phyloP scores from a whole-genome alignment of 2,113 vertebrate species.

The Aegotheles bennettii region DNA sequence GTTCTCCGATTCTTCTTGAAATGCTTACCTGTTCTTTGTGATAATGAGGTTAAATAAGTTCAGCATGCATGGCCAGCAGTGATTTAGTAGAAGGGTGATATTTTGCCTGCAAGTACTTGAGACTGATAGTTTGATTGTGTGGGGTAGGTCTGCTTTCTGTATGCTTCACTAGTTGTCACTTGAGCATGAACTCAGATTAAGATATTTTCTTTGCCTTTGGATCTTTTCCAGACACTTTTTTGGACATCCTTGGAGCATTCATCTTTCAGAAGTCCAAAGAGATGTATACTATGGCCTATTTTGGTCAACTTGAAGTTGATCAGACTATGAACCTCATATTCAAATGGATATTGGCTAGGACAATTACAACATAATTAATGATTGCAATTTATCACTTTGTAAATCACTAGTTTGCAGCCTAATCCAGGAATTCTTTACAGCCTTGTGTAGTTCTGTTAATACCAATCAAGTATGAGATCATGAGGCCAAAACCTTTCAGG shows the following conservation, averaged over 20 bases:
- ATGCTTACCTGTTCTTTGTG: not conserved
- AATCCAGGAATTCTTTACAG: not conserved
- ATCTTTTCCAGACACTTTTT: conserved; percentile 20
- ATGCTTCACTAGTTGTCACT: not conserved
- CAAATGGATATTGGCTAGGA: not conserved
- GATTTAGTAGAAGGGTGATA: not conserved
- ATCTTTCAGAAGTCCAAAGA: not conserved
- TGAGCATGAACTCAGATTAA: not conserved
- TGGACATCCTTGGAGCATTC: not conserved
- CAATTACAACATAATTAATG: conserved; percentile 13
- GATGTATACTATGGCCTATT: conserved; percentile 18
- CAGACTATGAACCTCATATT: not conserved
- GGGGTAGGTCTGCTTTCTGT: conserved; percentile 14
- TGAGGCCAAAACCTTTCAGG: not conserved
- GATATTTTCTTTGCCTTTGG: conserved; percentile 15
- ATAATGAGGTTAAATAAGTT: not conserved
- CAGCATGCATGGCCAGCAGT: not conserved
- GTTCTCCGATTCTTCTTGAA: not conserved
- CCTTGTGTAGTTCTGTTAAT: not conserved
- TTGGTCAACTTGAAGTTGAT: conserved; percentile 23
- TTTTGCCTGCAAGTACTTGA: not conserved
- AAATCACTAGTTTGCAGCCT: not conserved
- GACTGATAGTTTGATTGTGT: not conserved
- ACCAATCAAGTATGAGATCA: not conserved
- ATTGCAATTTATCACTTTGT: conserved; percentile 17